Conservation (phyloP, 1,140 invertebrate genomes). For the Ceratosolen solmsi region DNA sequence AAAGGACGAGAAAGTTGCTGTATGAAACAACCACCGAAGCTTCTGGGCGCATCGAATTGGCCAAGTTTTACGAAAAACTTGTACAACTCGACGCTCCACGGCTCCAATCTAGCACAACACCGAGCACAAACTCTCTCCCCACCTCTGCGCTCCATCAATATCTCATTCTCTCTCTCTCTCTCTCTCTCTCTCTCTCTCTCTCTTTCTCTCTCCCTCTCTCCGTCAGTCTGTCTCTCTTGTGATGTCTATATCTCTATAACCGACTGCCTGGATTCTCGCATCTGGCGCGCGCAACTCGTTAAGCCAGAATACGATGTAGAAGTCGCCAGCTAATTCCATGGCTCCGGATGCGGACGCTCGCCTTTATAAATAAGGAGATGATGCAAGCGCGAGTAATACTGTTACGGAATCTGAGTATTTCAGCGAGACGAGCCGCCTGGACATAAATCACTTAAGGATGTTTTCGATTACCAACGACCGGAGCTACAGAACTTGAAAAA, state of each 20-base stretch:
- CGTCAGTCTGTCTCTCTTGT: too few species aligned
- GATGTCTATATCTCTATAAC: too few species aligned
- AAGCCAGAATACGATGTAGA: conserved; percentile 15
- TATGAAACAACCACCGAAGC: neutral
- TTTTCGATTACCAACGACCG: neutral
- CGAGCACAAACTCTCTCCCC: neutral
- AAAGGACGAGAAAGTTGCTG: neutral
- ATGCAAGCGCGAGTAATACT: neutral
- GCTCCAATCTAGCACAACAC: neutral
- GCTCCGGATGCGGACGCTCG: neutral
- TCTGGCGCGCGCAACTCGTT: conserved; percentile 1
- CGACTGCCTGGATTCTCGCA: neutral
- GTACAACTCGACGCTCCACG: neutral
- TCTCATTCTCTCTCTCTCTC: neutral
- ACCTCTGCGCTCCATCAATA: too few species aligned
- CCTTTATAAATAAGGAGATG: neutral
- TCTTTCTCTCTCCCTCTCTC: too few species aligned
- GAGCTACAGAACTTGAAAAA: neutral
- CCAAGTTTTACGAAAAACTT: conserved; percentile 25
- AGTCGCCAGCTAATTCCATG: conserved; percentile 29
- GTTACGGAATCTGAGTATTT: neutral
- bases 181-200: too few species aligned
- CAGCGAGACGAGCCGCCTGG: neutral
- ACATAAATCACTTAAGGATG: conserved; percentile 17
- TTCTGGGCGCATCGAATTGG: neutral